Evolutionary conservation across 2,113 vertebrate genomes (phyloP).

Genomic region (Cardinalis cardinalis): DNA sequence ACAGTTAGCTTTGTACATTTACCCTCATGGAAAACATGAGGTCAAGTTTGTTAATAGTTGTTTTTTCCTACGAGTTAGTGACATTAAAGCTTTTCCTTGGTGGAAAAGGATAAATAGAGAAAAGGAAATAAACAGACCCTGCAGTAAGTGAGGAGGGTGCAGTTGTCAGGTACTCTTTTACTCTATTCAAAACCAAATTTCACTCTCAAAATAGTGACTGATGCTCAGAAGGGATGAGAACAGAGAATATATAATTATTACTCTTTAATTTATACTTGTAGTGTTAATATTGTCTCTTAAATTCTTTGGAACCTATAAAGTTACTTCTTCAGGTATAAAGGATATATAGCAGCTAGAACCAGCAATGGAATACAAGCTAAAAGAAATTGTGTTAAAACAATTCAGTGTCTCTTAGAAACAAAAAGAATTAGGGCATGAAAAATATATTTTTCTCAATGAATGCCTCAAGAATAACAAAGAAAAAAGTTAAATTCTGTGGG

Average conservation of each 20-base stretch:
- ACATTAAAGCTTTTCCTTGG: not conserved
- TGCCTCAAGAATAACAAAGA: not conserved
- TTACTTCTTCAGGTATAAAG: constrained; percentile 10
- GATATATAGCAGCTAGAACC: not conserved
- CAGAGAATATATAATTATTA: not conserved
- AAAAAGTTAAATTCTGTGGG: not conserved
- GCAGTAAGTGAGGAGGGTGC: not conserved
- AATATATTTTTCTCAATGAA: not conserved
- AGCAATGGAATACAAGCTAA: not conserved
- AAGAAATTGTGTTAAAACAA: not conserved
- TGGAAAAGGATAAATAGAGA: not conserved
- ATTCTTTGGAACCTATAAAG: not conserved
- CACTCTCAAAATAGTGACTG: not conserved
- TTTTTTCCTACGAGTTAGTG: not conserved
- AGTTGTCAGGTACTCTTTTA: not conserved
- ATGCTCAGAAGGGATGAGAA: not conserved
- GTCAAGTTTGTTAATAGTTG: not conserved
- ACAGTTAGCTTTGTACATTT: not conserved
- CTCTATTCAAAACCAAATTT: not conserved
- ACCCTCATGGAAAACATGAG: not conserved
- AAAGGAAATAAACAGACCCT: not conserved
- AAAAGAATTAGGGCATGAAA: not conserved
- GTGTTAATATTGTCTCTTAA: not conserved
- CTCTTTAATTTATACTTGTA: not conserved
- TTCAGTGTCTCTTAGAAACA: not conserved